A percentile compares a stretch with the other conserved stretches of the same genome.
Conservation (phyloP, 2,797 vertebrate species). For the Tapirus indicus region DNA sequence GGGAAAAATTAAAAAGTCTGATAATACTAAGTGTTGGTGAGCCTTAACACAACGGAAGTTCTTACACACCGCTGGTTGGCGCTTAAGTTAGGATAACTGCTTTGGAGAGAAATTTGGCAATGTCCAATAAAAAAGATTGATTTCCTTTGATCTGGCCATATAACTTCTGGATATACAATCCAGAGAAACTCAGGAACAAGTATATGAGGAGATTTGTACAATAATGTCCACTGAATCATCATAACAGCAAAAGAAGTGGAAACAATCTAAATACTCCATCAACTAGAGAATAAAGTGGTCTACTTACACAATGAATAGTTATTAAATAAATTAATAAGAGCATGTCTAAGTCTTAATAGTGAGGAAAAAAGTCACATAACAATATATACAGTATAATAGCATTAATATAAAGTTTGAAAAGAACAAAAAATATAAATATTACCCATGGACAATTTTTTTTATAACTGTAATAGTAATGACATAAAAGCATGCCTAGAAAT, state of each 20-base stretch:
- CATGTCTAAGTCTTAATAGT: not conserved
- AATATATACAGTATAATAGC: not conserved
- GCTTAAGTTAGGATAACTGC: not conserved
- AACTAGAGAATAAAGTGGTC: not conserved
- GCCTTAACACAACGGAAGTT: not conserved
- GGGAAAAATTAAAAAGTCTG: not conserved
- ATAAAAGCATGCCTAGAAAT: not conserved
- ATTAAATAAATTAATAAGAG: not conserved
- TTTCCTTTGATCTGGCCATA: not conserved
- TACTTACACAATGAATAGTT: not conserved
- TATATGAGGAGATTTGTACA: not conserved
- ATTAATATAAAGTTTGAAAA: not conserved
- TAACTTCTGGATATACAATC: not conserved
- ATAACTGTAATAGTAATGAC: not conserved
- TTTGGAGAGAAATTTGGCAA: not conserved
- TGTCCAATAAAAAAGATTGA: not conserved
- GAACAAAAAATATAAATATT: not conserved
- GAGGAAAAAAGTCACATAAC: not conserved
- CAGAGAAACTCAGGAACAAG: not conserved
- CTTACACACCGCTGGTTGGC: not conserved
- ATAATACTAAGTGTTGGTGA: not conserved
- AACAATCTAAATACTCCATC: not conserved
- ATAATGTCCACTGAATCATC: not conserved
- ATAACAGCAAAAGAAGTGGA: not conserved
- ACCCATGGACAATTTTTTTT: not conserved